Percentiles rank a stretch among this genome's conserved stretches.
phyloP scores from a whole-genome alignment of 2,113 vertebrate species.

The Struthio camelus region DNA sequence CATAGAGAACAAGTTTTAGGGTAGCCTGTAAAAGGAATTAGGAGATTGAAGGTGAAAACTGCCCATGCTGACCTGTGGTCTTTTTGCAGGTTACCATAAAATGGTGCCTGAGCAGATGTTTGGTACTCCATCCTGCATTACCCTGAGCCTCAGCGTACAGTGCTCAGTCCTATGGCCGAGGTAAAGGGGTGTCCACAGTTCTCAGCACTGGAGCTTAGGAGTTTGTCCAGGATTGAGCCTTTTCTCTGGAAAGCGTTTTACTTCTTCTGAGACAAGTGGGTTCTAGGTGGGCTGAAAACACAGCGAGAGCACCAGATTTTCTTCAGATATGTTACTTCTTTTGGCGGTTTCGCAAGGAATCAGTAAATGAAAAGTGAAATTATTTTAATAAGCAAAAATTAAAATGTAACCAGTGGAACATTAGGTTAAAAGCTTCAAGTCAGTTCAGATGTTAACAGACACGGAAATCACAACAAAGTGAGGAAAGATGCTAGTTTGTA shows the following conservation, averaged over 20 bases:
- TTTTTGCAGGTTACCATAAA: background rate
- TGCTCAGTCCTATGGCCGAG: rapidly evolving
- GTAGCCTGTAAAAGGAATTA: background rate
- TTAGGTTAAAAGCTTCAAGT: slow-evolving; percentile 1
- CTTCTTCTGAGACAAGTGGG: background rate
- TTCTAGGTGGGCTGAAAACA: background rate
- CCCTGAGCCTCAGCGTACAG: rapidly evolving
- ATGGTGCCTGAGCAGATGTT: background rate
- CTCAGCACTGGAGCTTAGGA: background rate
- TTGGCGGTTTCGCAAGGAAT: background rate
- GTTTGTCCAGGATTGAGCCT: background rate
- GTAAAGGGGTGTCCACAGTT: background rate
- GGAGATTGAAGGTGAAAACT: background rate
- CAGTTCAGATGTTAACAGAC: background rate
- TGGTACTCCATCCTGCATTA: background rate
- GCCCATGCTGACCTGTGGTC: background rate
- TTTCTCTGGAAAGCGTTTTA: background rate
- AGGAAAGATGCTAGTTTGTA: background rate
- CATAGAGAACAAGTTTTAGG: background rate
- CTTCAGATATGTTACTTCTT: background rate
- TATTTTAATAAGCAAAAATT: background rate
- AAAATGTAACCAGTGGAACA: background rate
- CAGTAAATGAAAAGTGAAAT: background rate
- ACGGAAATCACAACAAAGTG: background rate
- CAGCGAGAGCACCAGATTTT: background rate